These are phyloP conservation scores for Cebidichthys violaceus DNA, from an alignment of 2,113 vertebrate genomes.

Conservation along the genomic window DNA sequence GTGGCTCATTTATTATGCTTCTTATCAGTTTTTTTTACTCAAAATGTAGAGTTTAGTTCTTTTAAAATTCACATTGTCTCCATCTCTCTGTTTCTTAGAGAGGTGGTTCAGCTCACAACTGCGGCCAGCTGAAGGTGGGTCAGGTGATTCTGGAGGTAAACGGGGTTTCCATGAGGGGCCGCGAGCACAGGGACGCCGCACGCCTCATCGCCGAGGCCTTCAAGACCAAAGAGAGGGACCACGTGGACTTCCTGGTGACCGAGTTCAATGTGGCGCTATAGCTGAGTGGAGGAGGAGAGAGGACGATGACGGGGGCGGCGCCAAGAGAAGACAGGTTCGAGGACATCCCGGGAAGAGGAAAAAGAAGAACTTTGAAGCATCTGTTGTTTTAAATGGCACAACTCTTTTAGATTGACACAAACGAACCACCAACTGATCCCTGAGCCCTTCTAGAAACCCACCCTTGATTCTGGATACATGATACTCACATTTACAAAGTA, in stretches of 20 bases:
- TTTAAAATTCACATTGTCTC: neutral
- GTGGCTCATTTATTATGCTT: neutral
- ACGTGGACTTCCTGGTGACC: slow-evolving; percentile 96
- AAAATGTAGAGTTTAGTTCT: neutral
- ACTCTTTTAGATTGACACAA: slow-evolving; percentile 49
- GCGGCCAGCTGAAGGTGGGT: slow-evolving; percentile 95
- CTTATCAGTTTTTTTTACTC: neutral
- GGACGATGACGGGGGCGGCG: neutral
- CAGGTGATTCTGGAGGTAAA: slow-evolving; percentile 98
- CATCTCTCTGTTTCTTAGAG: slow-evolving; percentile 80
- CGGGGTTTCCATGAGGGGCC: slow-evolving; percentile 88
- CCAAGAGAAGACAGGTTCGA: neutral
- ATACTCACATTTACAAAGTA: slow-evolving; percentile 6
- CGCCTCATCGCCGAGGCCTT: slow-evolving; percentile 97
- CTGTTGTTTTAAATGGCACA: slow-evolving; percentile 67
- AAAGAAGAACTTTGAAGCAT: slow-evolving; percentile 3
- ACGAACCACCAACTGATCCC: slow-evolving; percentile 38
- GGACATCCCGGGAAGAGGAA: neutral
- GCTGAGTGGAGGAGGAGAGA: slow-evolving; percentile 36
- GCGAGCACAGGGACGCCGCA: slow-evolving; percentile 93
- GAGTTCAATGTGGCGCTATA: slow-evolving; percentile 97
- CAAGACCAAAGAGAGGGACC: slow-evolving; percentile 94
- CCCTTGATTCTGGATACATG: slow-evolving; percentile 18
- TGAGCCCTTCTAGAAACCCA: slow-evolving; percentile 34
- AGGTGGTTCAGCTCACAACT: slow-evolving; percentile 96